A percentile compares a stretch with the other conserved stretches of the same genome.
Evolutionary conservation across 2,113 vertebrate genomes (phyloP).

Genomic region (Cryptomyrus ogoouensis): DNA sequence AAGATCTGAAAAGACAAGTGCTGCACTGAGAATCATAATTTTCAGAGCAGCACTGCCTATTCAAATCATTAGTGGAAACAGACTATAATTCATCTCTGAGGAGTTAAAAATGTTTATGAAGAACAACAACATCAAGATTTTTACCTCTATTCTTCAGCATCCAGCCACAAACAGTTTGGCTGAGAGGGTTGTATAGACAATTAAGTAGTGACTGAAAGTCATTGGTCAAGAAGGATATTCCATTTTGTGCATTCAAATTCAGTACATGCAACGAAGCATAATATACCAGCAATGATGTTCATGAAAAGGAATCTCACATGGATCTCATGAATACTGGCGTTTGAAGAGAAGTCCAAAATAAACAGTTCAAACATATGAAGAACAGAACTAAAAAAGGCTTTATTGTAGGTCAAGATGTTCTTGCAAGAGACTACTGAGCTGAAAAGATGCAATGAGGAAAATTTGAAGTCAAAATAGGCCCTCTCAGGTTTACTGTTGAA

Average conservation of each 20-base stretch:
- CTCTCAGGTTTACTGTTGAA: not conserved
- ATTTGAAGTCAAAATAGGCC: not conserved
- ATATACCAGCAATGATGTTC: not conserved
- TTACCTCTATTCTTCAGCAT: not conserved
- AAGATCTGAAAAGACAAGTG: not conserved
- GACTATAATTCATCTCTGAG: not conserved
- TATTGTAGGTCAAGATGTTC: not conserved
- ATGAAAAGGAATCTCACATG: not conserved
- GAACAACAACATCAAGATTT: not conserved
- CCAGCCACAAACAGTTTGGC: not conserved
- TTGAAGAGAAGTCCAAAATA: not conserved
- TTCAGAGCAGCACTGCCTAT: not conserved
- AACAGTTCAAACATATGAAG: not conserved
- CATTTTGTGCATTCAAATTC: not conserved
- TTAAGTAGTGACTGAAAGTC: not conserved
- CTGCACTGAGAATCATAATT: not conserved
- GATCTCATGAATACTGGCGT: not conserved
- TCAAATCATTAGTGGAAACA: not conserved
- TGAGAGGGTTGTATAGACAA: not conserved
- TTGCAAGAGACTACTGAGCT: not conserved
- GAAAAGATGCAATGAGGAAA: not conserved
- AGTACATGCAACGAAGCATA: not conserved
- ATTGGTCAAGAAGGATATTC: not conserved
- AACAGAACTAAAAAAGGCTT: not conserved
- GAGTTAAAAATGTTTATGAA: not conserved